Evolutionary conservation across 2,888 invertebrate genomes (phyloP), one percentile per base, ranked within the genome.

Genomic region (Cremastinae sp.): DNA sequence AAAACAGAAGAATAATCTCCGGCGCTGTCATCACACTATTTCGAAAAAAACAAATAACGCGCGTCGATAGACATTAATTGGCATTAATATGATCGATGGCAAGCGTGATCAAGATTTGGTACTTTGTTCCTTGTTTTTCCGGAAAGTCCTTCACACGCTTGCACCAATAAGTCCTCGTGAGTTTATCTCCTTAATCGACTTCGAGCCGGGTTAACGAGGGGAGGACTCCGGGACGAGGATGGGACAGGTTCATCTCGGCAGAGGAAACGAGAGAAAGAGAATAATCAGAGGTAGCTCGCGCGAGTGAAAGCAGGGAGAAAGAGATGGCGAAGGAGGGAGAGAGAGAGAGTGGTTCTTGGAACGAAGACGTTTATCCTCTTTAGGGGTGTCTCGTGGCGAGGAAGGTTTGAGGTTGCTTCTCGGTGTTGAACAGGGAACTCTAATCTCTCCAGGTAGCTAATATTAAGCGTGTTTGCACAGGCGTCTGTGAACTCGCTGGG

Each of bases 401-500:
- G 20, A 62, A 43, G 43, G 54, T 62, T 62, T 10, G 34, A 43
- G 22, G 22, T 7, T 49, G 49, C 41, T 20, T 43, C 59, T 12
- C 36, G 51, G 41, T 65, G 47, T 14, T 18, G 62, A 74, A 73
- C 64, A 75, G 76, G 80, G 80, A 83, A 83, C 81, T 82, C 79
- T 82, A 83, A 83, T 84, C 82, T 82, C 80, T 78, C 78, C 78
- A 78, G 78, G 78, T 80, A 78, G 78, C 80, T 81, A 80, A 82
- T 82, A 82, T 82, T 82, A 82, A 82, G 79, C 68, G 77, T 82
- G 82, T 83, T 83, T 82, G 82, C 78, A 73, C 79, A 75, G 79
- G 79, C 80, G 82, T 83, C 81, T 82, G 80, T 72, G 75, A 78
- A 71, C 54, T 66, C 36, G 12, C 54, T 28, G 45, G 45, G 61